phyloP scores from a whole-genome alignment of 2,113 vertebrate species.

The Arothron firmamentum region DNA sequence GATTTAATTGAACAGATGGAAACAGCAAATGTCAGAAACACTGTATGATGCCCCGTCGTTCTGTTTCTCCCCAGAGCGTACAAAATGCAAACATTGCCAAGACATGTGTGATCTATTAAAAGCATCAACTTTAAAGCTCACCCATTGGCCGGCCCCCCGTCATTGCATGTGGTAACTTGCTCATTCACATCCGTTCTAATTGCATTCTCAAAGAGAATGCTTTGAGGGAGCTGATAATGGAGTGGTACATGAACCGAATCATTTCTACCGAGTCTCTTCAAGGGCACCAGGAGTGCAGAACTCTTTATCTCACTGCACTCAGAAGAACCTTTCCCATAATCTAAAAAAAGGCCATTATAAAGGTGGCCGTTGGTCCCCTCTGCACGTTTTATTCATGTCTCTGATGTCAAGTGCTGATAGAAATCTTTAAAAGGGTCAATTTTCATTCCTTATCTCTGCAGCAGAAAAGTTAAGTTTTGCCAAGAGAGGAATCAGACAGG shows the following conservation, averaged over 20 bases:
- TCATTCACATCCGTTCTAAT: slow-evolving; percentile 63
- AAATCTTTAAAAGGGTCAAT: slow-evolving; percentile 20
- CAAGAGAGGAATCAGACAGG: slow-evolving; percentile 8
- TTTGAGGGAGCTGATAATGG: slow-evolving; percentile 63
- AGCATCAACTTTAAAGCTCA: slow-evolving; percentile 42
- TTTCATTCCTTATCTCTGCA: slow-evolving; percentile 9
- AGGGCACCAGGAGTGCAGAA: slow-evolving; percentile 45
- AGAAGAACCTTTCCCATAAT: slow-evolving; percentile 56
- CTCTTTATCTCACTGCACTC: slow-evolving; percentile 57
- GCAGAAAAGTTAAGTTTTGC: slow-evolving; percentile 8
- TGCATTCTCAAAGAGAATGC: slow-evolving; percentile 62
- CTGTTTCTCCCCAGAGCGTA: slow-evolving; percentile 24
- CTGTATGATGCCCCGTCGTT: slow-evolving; percentile 17
- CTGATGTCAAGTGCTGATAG: slow-evolving; percentile 8
- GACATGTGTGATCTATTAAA: slow-evolving; percentile 61
- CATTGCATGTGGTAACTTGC: slow-evolving; percentile 21
- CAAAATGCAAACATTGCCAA: slow-evolving; percentile 53
- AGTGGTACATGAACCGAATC: slow-evolving; percentile 66
- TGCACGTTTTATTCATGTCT: slow-evolving; percentile 4
- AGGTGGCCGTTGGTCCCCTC: too few relatives aligned
- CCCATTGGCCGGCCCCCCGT: slow-evolving; percentile 50
- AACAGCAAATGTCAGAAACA: slow-evolving; percentile 28
- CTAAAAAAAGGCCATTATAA: slow-evolving; percentile 11
- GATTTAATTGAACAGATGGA: slow-evolving; percentile 55
- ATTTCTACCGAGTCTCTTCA: slow-evolving; percentile 50